Base-by-base conservation (phyloP, 2,797 vertebrate species). In the Otus scops region DNA sequence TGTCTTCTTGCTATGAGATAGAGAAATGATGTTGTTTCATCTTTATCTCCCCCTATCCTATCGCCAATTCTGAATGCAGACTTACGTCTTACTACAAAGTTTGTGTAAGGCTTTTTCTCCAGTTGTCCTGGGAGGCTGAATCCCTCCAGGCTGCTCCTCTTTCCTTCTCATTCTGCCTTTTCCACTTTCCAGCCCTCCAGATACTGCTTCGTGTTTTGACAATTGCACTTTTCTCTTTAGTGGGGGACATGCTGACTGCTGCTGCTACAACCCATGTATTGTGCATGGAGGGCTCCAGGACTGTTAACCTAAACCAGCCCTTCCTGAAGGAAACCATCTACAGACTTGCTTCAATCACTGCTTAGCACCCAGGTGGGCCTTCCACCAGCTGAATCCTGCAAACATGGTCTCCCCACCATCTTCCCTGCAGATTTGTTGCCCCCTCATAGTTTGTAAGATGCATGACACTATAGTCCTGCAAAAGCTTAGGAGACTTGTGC, bases 261-360 rank as follows among this genome's bases (percentile, higher is more conserved):
- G 64, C 51, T 20, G 38, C 50, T 0, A 0, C 30, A 51, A 11
- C 36, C 54, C 30, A 11, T 0, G 15, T 28, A 21, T 76, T 6
- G 10, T 10, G 6, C 0, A 0, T 2, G 2, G 9, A 21, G 8
- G 15, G 16, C 45, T 28, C 41, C 22, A 28, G 53, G 28, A 24
- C 41, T 71, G 19, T 57, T 69, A 75, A 69, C 53, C 4, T 30
- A 71, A 89, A 74, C 5, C 77, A 79, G 51, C 19, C 32, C 13
- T 69, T 73, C 23, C 7, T 3, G 18, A 43, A 54, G 59, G 10
- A 76, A 91, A 78, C 22, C 47, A 63, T 11, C 54, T 45, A 48
- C 20, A 47, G 54, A 43, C n/a, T 68, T 38, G 14, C n/a, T 95
- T 61, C 70, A 61, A 7, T 12, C 50, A 51, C 61, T 3, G 1